Percentiles rank a stretch among this genome's conserved stretches.
These are phyloP conservation scores for Mohoua ochrocephala DNA, from an alignment of 2,113 vertebrate species.

Conservation along the genomic window DNA sequence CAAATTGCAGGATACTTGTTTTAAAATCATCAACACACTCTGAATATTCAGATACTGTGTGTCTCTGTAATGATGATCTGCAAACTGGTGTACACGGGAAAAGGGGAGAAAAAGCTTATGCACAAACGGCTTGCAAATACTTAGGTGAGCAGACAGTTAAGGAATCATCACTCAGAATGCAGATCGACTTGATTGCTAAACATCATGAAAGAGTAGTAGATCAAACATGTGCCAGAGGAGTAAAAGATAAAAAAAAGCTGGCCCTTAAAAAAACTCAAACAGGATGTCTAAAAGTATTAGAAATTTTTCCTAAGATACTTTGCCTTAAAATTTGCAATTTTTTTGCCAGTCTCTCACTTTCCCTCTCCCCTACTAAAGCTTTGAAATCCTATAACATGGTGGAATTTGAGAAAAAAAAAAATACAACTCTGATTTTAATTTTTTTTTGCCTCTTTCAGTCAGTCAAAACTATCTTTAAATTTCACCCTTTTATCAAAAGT, in stretches of 20 bases:
- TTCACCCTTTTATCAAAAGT: background rate
- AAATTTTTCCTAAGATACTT: background rate
- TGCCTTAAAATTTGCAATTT: background rate
- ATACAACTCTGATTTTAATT: accelerated
- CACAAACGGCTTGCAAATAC: background rate
- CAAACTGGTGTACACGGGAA: background rate
- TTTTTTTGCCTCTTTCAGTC: background rate
- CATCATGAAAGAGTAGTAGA: background rate
- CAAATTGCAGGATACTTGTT: background rate
- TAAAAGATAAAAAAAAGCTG: background rate
- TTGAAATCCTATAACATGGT: background rate
- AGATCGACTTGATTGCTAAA: background rate
- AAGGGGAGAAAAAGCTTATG: background rate
- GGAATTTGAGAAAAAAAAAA: background rate
- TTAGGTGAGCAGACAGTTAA: background rate
- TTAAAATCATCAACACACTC: background rate
- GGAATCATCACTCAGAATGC: background rate
- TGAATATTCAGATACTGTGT: background rate
- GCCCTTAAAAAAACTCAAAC: background rate
- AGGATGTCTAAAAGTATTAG: background rate
- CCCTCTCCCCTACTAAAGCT: accelerated
- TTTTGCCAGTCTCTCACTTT: background rate
- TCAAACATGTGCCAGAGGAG: background rate
- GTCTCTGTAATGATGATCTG: background rate
- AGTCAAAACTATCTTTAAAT: background rate